Evolutionary conservation across 2,888 invertebrate species (phyloP).

Genomic region (Tiliacea aurago): DNA sequence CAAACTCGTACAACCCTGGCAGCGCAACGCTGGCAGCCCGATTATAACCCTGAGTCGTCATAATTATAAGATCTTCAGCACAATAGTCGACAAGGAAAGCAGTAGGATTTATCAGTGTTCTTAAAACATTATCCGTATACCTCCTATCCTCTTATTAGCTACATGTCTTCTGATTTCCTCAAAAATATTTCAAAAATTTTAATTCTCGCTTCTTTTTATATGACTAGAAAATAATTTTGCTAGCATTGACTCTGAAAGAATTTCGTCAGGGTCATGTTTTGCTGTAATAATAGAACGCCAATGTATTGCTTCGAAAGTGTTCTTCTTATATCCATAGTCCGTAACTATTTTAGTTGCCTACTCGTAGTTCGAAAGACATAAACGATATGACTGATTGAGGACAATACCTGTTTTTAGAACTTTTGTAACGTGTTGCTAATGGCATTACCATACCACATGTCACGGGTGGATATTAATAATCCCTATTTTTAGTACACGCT

Average conservation of each 20-base stretch:
- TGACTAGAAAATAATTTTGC: conserved; percentile 31
- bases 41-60: not conserved
- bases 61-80: not conserved
- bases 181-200: conserved; percentile 13
- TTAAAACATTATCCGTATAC: not conserved
- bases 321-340: conserved; percentile 22
- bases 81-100: not conserved
- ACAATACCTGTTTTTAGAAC: conserved; percentile 28
- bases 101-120: not conserved
- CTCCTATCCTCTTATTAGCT: not conserved
- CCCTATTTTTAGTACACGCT: conserved; percentile 60
- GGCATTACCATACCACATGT: conserved; percentile 39
- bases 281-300: conserved; percentile 59
- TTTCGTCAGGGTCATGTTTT: conserved; percentile 62
- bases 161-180: not conserved
- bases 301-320: conserved; percentile 34
- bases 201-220: conserved; percentile 26
- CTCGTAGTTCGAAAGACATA: conserved; percentile 47
- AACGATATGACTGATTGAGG: conserved; percentile 37
- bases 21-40: too few relatives aligned
- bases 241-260: conserved; percentile 51
- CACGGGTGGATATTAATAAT: conserved; percentile 50
- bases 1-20: too few relatives aligned
- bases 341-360: conserved; percentile 36
- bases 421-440: conserved; percentile 38